A percentile compares a stretch with the other conserved stretches of the same genome.
Evolutionary conservation across 2,113 vertebrate species (phyloP).

Genomic region (Megaleporinus macrocephalus): DNA sequence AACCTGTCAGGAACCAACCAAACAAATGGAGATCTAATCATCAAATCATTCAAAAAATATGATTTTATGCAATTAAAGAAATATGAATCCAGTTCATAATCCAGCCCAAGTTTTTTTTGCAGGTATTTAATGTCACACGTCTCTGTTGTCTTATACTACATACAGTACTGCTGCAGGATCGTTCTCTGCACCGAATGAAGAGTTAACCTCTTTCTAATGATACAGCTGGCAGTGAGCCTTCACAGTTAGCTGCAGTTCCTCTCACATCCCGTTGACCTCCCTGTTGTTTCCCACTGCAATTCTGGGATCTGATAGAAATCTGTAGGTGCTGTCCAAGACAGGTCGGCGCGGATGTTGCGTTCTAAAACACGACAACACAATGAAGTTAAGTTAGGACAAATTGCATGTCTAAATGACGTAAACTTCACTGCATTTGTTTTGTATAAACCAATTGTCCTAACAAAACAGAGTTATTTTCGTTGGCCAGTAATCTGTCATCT

Average conservation of each 20-base stretch:
- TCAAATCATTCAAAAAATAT: too few relatives aligned
- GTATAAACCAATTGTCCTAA: not conserved
- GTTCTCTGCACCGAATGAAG: not conserved
- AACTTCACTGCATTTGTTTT: not conserved
- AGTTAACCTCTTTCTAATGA: not conserved
- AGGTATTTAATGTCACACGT: not conserved
- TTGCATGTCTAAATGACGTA: not conserved
- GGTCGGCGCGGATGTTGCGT: slow-evolving; percentile 7
- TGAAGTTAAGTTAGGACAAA: slow-evolving; percentile 21
- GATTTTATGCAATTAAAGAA: too few relatives aligned
- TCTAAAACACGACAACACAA: slow-evolving; percentile 29
- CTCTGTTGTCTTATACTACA: not conserved
- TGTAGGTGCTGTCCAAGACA: slow-evolving; percentile 12
- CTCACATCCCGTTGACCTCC: slow-evolving; percentile 23
- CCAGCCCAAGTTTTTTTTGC: not conserved
- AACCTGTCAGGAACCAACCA: too few relatives aligned
- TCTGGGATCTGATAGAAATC: slow-evolving; percentile 31
- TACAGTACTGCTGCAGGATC: not conserved
- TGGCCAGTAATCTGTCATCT: not conserved
- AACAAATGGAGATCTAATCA: too few relatives aligned
- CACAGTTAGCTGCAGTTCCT: slow-evolving; percentile 20
- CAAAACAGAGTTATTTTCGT: not conserved
- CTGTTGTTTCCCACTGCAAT: slow-evolving; percentile 32
- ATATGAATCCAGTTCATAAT: not conserved
- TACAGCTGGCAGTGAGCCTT: slow-evolving; percentile 6